phyloP scores from a whole-genome alignment of 2,888 invertebrate genomes.

The Notocelia uddmanniana region DNA sequence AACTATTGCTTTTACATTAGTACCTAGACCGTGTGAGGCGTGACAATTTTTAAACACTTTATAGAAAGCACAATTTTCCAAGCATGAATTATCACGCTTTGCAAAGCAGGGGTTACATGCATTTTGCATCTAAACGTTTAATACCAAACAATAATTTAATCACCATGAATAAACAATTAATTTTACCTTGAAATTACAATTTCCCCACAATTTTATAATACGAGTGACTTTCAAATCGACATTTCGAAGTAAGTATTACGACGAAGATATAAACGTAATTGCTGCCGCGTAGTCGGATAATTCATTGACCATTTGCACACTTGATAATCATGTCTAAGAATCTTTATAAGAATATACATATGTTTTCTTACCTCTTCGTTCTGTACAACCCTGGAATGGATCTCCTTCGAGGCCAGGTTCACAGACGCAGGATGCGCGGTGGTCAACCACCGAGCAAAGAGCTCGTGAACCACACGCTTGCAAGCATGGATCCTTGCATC shows the following conservation, averaged over 20 bases:
- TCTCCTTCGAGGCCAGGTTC: constrained; percentile 87
- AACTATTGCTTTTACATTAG: constrained; percentile 71
- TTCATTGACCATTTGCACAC: background rate
- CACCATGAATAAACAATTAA: constrained; percentile 28
- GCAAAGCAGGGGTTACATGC: constrained; percentile 83
- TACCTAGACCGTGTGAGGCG: constrained; percentile 76
- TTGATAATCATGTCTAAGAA: background rate
- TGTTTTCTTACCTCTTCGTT: constrained; percentile 69
- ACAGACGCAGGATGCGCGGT: constrained; percentile 88
- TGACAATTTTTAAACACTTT: constrained; percentile 64
- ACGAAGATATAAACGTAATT: background rate
- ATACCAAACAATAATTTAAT: constrained; percentile 48
- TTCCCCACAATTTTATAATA: constrained; percentile 3
- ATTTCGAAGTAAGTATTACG: background rate
- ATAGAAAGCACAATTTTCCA: constrained; percentile 72
- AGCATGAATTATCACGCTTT: constrained; percentile 81
- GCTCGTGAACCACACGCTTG: constrained; percentile 88
- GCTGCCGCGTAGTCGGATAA: background rate
- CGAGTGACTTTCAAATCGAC: background rate
- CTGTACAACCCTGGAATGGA: constrained; percentile 86
- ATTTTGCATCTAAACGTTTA: constrained; percentile 50
- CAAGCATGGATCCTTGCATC: constrained; percentile 88
- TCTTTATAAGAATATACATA: background rate
- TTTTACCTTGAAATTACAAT: constrained; percentile 20
- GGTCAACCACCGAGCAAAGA: constrained; percentile 86